Conservation (phyloP, 2,797 vertebrate species). For the Brachyalestes nurse region DNA sequence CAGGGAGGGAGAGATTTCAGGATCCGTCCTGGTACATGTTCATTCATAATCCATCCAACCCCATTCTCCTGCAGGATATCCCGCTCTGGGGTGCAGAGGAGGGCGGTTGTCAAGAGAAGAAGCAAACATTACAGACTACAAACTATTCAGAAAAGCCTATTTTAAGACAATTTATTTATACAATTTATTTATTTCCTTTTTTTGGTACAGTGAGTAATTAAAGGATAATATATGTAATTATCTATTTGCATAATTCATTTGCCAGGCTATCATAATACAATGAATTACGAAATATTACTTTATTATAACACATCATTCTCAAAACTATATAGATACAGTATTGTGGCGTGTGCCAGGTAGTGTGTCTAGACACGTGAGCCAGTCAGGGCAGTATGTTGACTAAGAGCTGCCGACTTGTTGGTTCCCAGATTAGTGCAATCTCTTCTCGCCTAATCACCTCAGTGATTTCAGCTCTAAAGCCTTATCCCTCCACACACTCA, state of each 20-base stretch:
- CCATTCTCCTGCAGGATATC: constrained; percentile 68
- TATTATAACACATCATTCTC: too few species aligned
- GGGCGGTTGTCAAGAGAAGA: neutral
- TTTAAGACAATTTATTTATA: too few species aligned
- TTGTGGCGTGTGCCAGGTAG: neutral
- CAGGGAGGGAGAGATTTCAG: constrained; percentile 70
- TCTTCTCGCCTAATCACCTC: neutral
- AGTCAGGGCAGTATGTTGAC: neutral
- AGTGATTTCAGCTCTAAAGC: constrained; percentile 7
- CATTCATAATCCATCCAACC: constrained; percentile 67
- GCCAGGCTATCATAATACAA: too few species aligned
- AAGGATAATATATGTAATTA: too few species aligned
- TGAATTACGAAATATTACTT: too few species aligned
- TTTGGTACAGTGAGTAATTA: too few species aligned
- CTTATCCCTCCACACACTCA: neutral
- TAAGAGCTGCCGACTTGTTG: constrained; percentile 1
- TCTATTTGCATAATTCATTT: too few species aligned
- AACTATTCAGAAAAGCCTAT: too few species aligned
- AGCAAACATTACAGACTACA: neutral
- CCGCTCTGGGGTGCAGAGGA: constrained; percentile 23
- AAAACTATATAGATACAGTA: neutral
- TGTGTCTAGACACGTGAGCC: neutral
- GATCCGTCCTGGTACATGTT: constrained; percentile 69
- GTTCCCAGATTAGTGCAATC: constrained; percentile 9
- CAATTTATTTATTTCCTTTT: too few species aligned